phyloP scores from a whole-genome alignment of 2,113 vertebrate species.

The Lonchura striata region DNA sequence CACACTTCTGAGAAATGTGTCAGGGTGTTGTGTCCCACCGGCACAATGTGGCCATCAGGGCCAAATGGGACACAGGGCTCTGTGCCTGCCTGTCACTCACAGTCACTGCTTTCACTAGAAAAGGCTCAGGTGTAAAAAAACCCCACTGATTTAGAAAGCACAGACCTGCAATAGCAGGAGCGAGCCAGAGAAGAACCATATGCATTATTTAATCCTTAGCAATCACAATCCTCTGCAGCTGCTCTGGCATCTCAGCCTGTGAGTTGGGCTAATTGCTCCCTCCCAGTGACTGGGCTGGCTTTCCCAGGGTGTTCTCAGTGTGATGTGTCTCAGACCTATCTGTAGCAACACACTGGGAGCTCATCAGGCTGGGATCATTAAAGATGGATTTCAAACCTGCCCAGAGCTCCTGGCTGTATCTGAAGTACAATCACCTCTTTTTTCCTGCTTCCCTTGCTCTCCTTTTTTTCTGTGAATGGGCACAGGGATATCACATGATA shows the following conservation, averaged over 20 bases:
- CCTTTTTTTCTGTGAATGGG: neutral
- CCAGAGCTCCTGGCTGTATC: neutral
- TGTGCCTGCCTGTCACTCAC: neutral
- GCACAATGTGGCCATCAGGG: neutral
- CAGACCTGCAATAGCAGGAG: neutral
- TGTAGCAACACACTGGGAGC: neutral
- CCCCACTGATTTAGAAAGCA: neutral
- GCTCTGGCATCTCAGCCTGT: neutral
- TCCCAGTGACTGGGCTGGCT: neutral
- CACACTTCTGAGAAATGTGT: neutral
- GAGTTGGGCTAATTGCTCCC: neutral
- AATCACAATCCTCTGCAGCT: neutral
- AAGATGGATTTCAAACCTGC: neutral
- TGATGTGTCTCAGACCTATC: neutral
- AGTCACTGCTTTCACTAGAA: neutral
- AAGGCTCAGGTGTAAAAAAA: neutral
- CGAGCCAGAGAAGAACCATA: neutral
- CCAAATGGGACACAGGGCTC: neutral
- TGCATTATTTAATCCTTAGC: neutral
- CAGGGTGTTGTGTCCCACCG: neutral
- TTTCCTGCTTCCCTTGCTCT: neutral
- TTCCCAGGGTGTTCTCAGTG: neutral
- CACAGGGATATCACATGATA: conserved; percentile 22
- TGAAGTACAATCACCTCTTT: neutral
- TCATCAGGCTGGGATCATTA: neutral